Conservation (phyloP, 2,797 vertebrate species). For the Typhlichthys subterraneus region DNA sequence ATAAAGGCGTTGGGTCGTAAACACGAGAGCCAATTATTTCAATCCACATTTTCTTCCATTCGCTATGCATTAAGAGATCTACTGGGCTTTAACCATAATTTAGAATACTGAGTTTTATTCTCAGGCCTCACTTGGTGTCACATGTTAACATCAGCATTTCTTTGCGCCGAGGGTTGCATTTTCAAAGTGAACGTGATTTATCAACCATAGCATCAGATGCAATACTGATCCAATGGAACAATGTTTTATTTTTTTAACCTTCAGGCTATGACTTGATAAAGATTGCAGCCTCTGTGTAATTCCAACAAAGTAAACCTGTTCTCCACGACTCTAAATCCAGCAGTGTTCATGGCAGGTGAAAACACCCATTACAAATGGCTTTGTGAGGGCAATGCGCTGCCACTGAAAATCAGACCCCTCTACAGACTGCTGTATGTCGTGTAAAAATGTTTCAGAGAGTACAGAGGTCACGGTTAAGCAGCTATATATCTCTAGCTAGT, state of each 20-base stretch:
- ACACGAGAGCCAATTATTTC: slow-evolving; percentile 48
- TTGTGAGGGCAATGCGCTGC: slow-evolving; percentile 39
- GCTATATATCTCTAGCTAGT: slow-evolving; percentile 19
- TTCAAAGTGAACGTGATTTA: slow-evolving; percentile 27
- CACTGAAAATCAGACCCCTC: slow-evolving; percentile 46
- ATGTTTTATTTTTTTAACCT: slow-evolving; percentile 13
- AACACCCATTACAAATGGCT: slow-evolving; percentile 50
- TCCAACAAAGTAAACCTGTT: slow-evolving; percentile 15
- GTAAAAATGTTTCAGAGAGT: slow-evolving; percentile 27
- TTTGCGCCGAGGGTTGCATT: slow-evolving; percentile 22
- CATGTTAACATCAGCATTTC: slow-evolving; percentile 35
- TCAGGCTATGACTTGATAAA: not conserved
- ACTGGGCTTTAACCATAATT: slow-evolving; percentile 22
- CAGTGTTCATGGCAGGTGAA: slow-evolving; percentile 55
- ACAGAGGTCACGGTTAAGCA: slow-evolving; percentile 19
- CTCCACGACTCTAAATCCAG: slow-evolving; percentile 25
- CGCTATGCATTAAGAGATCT: slow-evolving; percentile 30
- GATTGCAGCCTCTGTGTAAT: not conserved
- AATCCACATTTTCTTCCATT: slow-evolving; percentile 40
- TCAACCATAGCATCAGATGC: slow-evolving; percentile 6
- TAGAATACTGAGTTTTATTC: slow-evolving; percentile 36
- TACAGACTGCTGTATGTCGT: slow-evolving; percentile 20
- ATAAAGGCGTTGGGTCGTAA: slow-evolving; percentile 40
- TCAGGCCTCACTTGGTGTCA: slow-evolving; percentile 26
- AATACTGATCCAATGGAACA: too few relatives aligned